Evolutionary conservation across 1,140 invertebrate genomes (phyloP).

Genomic region (Heliconius hewitsoni): DNA sequence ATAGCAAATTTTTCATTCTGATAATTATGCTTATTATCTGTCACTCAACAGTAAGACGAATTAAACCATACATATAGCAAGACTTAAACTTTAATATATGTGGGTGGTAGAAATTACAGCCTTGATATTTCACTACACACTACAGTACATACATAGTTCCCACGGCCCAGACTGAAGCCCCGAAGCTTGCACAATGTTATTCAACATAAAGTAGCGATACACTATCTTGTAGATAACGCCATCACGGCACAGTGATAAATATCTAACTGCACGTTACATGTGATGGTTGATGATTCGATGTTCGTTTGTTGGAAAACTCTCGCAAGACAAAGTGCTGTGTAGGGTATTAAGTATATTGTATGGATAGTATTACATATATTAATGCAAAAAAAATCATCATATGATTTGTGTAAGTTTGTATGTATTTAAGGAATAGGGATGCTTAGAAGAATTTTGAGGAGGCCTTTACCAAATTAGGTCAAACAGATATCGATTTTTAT

Average conservation of each 20-base stretch:
- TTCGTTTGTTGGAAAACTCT: neutral
- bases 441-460: no score
- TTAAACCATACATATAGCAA: no score
- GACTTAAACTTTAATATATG: neutral
- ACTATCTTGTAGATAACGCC: neutral
- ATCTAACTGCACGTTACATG: no score
- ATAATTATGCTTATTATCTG: neutral
- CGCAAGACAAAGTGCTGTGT: no score
- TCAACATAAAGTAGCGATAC: neutral
- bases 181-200: neutral
- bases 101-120: neutral
- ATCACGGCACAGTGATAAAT: neutral
- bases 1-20: neutral
- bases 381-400: no score
- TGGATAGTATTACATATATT: no score
- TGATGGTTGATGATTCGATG: neutral
- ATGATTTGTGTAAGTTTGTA: no score
- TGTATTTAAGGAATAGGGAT: no score
- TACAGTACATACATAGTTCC: neutral
- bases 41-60: neutral
- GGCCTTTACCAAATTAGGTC: no score
- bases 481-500: no score
- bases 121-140: neutral
- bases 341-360: no score
- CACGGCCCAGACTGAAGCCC: neutral